Evolutionary conservation across 2,888 invertebrate genomes (phyloP), one percentile per base, ranked within the genome.

Genomic region (Phasia obesa): DNA sequence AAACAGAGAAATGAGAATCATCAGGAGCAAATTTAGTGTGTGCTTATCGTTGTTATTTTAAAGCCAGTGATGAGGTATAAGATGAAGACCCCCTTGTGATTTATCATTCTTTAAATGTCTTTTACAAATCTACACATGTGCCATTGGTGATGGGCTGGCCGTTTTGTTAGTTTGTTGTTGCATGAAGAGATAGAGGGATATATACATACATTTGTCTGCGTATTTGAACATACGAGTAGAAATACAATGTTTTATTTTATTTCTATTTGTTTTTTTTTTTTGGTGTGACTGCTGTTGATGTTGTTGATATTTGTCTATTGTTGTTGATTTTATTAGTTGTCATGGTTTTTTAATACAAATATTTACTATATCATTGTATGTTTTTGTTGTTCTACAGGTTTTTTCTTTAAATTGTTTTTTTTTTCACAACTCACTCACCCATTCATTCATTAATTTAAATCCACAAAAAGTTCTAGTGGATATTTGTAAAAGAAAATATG

Each of bases 111-210:
- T 76, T 60, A 73, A 76, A 76, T 71, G 71, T 71, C 59, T 76
- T 60, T 70, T 47, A 77, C 67, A 71, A 77, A 62, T 73, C 67
- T 69, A 69, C 77, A 81, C 69, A 77, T 81, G 57, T 71, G 67
- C 27, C 55, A 55, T 57, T 47, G 49, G 0, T 27, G 27, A 31
- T 59, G 17, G 59, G 21, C 35, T 23, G 4, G 9, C n/a, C n/a
- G n/a, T n/a, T 25, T 13, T 23, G 21, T 44, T 57, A 44, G 7
- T 57, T n/a, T 4, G 42, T 51, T 55, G 65, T 1, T 27, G 15
- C 27, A 25, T 19, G 44, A 3, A 9, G 31, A 23, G 21, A n/a
- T n/a, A 0, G 9, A 25, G 23, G 7, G 35, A 9, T 7, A 21
- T 19, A 17, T 1, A 35, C 23, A 23, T 44, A 35, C 23, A 23